phyloP scores from a whole-genome alignment of 2,888 invertebrate genomes.

The Muschampia staudingeri region DNA sequence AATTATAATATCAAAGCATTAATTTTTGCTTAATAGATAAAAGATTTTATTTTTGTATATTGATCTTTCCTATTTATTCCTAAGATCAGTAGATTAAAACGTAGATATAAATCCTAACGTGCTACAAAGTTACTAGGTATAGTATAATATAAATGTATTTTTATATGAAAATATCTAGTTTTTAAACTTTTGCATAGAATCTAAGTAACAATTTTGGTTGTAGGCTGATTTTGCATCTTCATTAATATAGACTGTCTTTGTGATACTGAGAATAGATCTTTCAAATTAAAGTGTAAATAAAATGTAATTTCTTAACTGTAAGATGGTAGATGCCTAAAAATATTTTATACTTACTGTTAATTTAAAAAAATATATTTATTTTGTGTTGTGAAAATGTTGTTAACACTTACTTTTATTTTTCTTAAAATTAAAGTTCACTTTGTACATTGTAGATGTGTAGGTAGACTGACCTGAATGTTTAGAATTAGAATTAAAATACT shows the following conservation, averaged over 20 bases:
- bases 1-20: neutral
- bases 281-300: constrained; percentile 38
- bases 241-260: constrained; percentile 48
- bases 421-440: constrained; percentile 22
- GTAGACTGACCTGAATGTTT: constrained; percentile 61
- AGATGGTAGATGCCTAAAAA: constrained; percentile 35
- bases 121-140: constrained; percentile 44
- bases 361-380: constrained; percentile 61
- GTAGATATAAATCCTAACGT: constrained; percentile 31
- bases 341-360: constrained; percentile 52
- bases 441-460: constrained; percentile 43
- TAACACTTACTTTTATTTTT: constrained; percentile 32
- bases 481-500: neutral
- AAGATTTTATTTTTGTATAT: constrained; percentile 54
- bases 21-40: constrained; percentile 35
- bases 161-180: constrained; percentile 45
- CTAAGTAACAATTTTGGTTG: constrained; percentile 23
- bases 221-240: constrained; percentile 37
- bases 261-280: constrained; percentile 46
- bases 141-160: constrained; percentile 41
- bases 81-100: constrained; percentile 30
- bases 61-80: constrained; percentile 25
- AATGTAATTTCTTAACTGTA: constrained; percentile 26
- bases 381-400: constrained; percentile 63
- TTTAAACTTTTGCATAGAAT: constrained; percentile 28